Conservation (phyloP, 2,113 vertebrate species). For the Redunca redunca region DNA sequence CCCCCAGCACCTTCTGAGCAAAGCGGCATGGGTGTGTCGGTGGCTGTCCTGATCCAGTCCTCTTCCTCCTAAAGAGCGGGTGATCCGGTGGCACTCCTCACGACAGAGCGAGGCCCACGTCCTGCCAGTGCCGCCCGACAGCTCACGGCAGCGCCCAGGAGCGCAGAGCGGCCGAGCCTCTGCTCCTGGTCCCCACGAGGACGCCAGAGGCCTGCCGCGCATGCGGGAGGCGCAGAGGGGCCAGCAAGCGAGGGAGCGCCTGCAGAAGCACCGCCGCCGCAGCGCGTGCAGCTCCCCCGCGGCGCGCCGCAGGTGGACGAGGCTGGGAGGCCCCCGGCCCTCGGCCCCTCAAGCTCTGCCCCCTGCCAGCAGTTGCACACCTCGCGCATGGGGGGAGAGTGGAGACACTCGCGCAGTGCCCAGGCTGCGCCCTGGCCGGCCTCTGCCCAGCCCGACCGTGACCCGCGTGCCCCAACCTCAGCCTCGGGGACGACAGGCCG, state of each 20-base stretch:
- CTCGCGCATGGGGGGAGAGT: background rate
- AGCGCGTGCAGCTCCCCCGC: accelerated
- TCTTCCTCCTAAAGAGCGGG: background rate
- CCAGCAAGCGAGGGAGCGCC: background rate
- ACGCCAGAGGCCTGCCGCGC: accelerated
- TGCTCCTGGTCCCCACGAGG: background rate
- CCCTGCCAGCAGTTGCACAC: background rate
- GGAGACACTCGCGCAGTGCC: accelerated
- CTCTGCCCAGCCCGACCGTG: background rate
- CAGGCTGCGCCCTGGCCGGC: background rate
- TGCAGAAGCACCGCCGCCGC: too few relatives aligned
- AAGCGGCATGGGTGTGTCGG: background rate
- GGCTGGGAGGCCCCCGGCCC: background rate
- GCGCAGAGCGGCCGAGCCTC: accelerated
- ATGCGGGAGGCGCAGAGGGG: accelerated
- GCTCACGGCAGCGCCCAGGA: too few relatives aligned
- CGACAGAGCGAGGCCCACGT: accelerated
- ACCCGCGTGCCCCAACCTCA: background rate
- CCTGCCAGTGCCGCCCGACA: accelerated
- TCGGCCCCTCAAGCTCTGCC: background rate
- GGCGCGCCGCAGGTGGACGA: background rate
- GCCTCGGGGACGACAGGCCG: background rate
- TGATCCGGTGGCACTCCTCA: background rate
- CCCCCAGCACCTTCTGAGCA: background rate
- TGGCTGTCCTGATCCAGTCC: background rate